Evolutionary conservation across 2,888 invertebrate genomes (phyloP).

Genomic region (Acrocyrtus sp.): DNA sequence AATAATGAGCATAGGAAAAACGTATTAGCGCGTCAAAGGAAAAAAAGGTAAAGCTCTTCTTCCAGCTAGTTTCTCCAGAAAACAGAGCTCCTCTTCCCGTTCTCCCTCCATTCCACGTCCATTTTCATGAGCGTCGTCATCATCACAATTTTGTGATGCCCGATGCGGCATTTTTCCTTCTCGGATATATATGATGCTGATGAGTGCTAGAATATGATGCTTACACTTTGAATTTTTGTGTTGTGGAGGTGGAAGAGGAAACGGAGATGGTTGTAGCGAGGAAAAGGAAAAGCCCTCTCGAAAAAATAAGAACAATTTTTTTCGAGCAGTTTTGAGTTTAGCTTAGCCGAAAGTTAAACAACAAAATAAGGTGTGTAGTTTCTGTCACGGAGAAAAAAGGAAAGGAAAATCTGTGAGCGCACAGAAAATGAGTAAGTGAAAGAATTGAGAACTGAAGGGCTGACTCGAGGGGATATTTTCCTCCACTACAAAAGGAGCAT

Average conservation of each 20-base stretch:
- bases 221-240: neutral
- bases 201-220: neutral
- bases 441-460: too few species aligned
- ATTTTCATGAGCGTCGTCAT: neutral
- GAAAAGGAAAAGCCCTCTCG: neutral
- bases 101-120: neutral
- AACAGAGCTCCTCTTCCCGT: neutral
- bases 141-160: neutral
- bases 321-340: too few species aligned
- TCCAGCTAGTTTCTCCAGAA: neutral
- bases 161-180: neutral
- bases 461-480: conserved; percentile 5
- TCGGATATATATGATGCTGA: neutral
- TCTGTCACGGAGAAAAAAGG: too few species aligned
- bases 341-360: too few species aligned
- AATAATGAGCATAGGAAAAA: too few species aligned
- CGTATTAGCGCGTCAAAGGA: neutral
- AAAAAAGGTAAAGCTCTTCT: neutral
- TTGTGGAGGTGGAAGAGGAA: neutral
- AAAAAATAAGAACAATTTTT: too few species aligned
- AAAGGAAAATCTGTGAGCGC: too few species aligned
- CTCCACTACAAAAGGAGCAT: too few species aligned
- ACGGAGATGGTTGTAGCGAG: neutral
- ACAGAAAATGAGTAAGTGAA: too few species aligned
- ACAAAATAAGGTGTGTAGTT: too few species aligned